Conservation (phyloP, 2,888 invertebrate species). For the Aleiodes leptofemur region DNA sequence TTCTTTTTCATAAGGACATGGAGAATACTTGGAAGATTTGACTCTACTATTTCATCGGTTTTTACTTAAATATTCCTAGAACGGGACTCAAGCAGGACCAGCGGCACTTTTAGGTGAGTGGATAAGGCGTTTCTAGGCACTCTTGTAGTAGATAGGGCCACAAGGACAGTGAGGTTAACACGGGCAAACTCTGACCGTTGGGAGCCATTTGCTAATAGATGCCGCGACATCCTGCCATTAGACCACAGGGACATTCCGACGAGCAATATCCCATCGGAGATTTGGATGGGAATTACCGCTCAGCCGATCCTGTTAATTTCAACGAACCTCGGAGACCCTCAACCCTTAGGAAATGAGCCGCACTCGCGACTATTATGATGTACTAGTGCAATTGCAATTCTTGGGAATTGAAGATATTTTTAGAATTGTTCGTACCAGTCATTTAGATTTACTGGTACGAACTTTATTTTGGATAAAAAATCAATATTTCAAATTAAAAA, state of each 20-base stretch:
- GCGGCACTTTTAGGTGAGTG: conserved; percentile 27
- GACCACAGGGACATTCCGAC: conserved; percentile 69
- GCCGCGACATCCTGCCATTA: conserved; percentile 70
- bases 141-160: neutral
- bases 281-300: conserved; percentile 65
- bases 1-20: too few species aligned
- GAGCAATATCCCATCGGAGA: conserved; percentile 68
- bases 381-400: neutral
- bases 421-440: too few species aligned
- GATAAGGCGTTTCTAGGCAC: conserved; percentile 33
- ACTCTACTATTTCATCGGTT: neutral
- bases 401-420: neutral
- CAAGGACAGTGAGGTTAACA: conserved; percentile 58
- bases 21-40: too few species aligned
- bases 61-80: conserved; percentile 4
- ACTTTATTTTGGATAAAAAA: too few species aligned
- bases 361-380: conserved; percentile 17
- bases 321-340: conserved; percentile 45
- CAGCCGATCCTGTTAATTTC: conserved; percentile 57
- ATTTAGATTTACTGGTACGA: too few species aligned
- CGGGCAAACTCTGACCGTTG: conserved; percentile 68
- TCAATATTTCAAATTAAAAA: too few species aligned
- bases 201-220: conserved; percentile 72
- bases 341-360: conserved; percentile 23
- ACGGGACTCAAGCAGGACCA: neutral